These are phyloP conservation scores for Leucoraja ocellata DNA, from an alignment of 2,797 vertebrate genomes.

Conservation along the genomic window DNA sequence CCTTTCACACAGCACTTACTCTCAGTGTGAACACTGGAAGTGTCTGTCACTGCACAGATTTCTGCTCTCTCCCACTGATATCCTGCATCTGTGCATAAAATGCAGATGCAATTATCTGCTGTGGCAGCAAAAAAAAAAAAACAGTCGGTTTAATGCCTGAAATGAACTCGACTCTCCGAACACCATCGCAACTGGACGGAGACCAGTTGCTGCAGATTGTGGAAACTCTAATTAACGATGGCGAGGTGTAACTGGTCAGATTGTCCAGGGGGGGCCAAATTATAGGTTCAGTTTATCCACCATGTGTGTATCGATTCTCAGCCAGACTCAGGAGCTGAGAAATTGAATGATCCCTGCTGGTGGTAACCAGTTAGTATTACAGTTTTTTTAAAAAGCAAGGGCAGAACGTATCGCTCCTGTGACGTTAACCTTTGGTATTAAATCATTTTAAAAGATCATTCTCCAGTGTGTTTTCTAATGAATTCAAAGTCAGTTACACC, in stretches of 20 bases:
- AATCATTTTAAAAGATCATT: background rate
- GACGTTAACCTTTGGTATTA: too few species aligned
- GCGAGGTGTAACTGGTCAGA: background rate
- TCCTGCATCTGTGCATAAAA: background rate
- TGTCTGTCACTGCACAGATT: background rate
- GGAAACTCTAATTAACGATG: background rate
- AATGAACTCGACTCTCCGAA: background rate
- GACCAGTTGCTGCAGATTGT: background rate
- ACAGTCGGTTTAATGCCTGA: constrained; percentile 9
- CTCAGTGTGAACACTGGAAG: background rate
- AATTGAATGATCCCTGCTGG: background rate
- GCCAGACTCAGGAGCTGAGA: background rate
- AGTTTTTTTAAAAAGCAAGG: background rate
- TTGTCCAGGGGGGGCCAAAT: background rate
- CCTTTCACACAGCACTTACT: constrained; percentile 12
- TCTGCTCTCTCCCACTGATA: background rate
- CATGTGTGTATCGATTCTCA: background rate
- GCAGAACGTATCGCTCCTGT: background rate
- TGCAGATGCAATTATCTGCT: constrained; percentile 12
- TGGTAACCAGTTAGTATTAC: background rate
- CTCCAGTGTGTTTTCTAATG: background rate
- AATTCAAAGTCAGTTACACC: background rate
- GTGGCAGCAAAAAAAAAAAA: background rate
- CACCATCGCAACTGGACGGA: background rate
- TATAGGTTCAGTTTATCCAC: background rate